These are phyloP conservation scores for Tapirus terrestris DNA, from an alignment of 2,113 vertebrate species.

Conservation along the genomic window DNA sequence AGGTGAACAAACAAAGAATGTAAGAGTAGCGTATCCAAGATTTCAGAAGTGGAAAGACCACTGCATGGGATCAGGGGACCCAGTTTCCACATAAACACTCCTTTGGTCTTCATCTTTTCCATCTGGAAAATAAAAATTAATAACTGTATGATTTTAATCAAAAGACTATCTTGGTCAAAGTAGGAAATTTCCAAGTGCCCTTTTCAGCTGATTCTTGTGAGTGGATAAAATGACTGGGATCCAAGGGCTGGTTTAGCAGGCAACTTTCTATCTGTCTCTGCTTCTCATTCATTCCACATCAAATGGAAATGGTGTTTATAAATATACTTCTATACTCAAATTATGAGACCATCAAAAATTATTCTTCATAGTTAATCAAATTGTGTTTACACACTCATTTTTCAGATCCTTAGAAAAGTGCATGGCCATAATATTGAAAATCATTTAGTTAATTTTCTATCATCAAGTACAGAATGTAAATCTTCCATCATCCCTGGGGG, in stretches of 20 bases:
- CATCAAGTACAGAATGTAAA: not conserved
- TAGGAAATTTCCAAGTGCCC: not conserved
- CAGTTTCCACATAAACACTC: not conserved
- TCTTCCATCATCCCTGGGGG: not conserved
- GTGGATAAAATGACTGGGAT: not conserved
- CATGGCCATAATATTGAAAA: not conserved
- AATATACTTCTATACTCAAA: not conserved
- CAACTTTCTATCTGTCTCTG: not conserved
- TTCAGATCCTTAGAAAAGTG: not conserved
- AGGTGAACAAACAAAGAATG: not conserved
- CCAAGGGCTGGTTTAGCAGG: not conserved
- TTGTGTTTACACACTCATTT: not conserved
- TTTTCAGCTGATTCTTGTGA: not conserved
- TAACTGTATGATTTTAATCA: constrained; percentile 19
- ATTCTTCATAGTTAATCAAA: not conserved
- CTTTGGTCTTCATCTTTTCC: not conserved
- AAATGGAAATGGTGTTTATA: not conserved
- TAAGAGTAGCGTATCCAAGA: not conserved
- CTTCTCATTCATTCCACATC: not conserved
- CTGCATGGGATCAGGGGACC: not conserved
- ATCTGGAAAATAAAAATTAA: constrained; percentile 50
- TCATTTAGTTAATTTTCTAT: not conserved
- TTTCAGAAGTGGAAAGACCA: not conserved
- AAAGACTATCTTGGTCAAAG: not conserved
- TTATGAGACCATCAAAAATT: not conserved